These are phyloP conservation scores for Synanthedon andrenaeformis DNA, from an alignment of 2,888 invertebrate species.

Conservation along the genomic window DNA sequence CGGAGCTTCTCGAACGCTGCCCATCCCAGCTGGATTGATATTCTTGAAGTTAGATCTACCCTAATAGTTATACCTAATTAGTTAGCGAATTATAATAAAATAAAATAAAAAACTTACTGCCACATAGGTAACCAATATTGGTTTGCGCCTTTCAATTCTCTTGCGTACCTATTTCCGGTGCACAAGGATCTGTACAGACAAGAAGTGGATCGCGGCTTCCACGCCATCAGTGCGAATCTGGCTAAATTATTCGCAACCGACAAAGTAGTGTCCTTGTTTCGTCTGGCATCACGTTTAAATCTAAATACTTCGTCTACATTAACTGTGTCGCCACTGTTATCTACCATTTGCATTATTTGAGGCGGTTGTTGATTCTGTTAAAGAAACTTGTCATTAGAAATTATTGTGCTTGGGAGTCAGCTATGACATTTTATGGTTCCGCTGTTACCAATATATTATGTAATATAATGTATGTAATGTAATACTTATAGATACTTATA, in stretches of 20 bases:
- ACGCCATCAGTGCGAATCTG: constrained; percentile 65
- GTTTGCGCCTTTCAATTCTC: constrained; percentile 61
- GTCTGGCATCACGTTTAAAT: constrained; percentile 33
- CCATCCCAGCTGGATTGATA: too few species aligned
- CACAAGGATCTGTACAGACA: constrained; percentile 76
- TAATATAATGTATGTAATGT: too few species aligned
- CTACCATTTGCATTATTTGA: constrained; percentile 59
- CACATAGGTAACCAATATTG: constrained; percentile 80
- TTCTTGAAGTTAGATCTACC: too few species aligned
- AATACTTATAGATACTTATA: not conserved
- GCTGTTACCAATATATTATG: too few species aligned
- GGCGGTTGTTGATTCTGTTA: constrained; percentile 46
- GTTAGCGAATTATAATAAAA: not conserved
- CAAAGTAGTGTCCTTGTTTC: constrained; percentile 33
- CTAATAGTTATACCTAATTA: too few species aligned
- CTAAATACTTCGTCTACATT: constrained; percentile 58
- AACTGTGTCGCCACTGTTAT: constrained; percentile 39
- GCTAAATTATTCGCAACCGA: constrained; percentile 64
- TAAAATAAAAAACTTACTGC: constrained; percentile 71
- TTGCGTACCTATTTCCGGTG: constrained; percentile 74
- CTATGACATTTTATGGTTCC: too few species aligned
- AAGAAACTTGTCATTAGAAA: not conserved
- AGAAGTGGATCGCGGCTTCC: constrained; percentile 61
- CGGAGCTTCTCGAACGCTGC: too few species aligned
- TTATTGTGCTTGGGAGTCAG: too few species aligned